Percentiles rank a stretch among this genome's conserved stretches.
These are phyloP conservation scores for Drosophila chauvacae DNA, from an alignment of 1,140 invertebrate species.

Conservation along the genomic window DNA sequence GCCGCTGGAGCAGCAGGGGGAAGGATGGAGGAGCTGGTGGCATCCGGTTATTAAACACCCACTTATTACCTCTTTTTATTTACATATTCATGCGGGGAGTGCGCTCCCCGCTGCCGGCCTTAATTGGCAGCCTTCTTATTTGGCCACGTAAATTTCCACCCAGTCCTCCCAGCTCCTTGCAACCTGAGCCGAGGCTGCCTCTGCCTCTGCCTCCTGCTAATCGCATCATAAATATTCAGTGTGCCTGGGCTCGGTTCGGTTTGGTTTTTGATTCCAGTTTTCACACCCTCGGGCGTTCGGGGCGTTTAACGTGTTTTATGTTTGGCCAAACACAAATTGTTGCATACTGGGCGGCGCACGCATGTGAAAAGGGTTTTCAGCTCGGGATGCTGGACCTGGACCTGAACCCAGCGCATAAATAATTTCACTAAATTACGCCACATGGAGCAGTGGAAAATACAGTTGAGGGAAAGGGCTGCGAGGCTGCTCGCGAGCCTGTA, in stretches of 20 bases:
- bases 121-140: slow-evolving; percentile 78
- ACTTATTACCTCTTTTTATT: slow-evolving; percentile 84
- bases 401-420: slow-evolving; percentile 55
- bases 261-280: slow-evolving; percentile 76
- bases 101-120: slow-evolving; percentile 58
- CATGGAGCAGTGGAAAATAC: slow-evolving; percentile 37
- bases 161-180: slow-evolving; percentile 55
- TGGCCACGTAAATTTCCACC: slow-evolving; percentile 63
- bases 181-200: slow-evolving; percentile 55
- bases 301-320: slow-evolving; percentile 81
- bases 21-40: background rate
- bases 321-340: slow-evolving; percentile 65
- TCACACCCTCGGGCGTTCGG: slow-evolving; percentile 72
- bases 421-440: slow-evolving; percentile 61
- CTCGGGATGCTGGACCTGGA: slow-evolving; percentile 11
- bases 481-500: slow-evolving; percentile 42
- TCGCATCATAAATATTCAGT: slow-evolving; percentile 83
- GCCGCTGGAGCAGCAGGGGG: background rate
- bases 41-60: slow-evolving; percentile 83
- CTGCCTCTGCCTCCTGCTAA: slow-evolving; percentile 64
- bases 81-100: slow-evolving; percentile 81
- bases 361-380: slow-evolving; percentile 53
- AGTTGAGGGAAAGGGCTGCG: slow-evolving; percentile 5
- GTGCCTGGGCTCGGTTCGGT: slow-evolving; percentile 46
- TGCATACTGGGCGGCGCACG: slow-evolving; percentile 71